Base-by-base conservation (phyloP, 2,888 invertebrate genomes). In the Stenurella melanura region DNA sequence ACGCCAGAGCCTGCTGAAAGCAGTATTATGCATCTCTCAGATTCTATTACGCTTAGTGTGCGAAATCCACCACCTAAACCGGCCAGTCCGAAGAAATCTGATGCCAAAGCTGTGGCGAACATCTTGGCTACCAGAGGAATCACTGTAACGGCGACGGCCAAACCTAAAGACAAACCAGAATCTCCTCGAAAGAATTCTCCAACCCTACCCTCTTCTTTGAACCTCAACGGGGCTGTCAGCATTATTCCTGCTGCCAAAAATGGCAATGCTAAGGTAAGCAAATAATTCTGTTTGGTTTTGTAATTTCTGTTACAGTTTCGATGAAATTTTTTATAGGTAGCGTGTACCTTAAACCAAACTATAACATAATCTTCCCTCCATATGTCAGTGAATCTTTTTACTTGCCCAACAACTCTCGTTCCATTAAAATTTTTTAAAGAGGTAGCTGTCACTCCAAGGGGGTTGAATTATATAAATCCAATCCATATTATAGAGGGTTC, bases 51-150 rank as follows among this genome's bases (percentile, higher is more conserved):
- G 1, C 90, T 95, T 81, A 94, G 94, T 50, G 90, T 91, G 15
- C 89, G 92, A 60, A 92, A 92, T 82, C 89, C 89, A n/a, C 86
- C 86, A 18, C 87, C 87, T 2, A 80, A 83, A 73, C 85, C 86
- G 0, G 89, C 90, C 69, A 86, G 85, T 71, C 86, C 90, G 1
- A 93, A 93, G 67, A 93, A 93, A 84, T 93, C 93, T 56, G 94
- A 95, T 86, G 94, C 95, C 0, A 94, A 93, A 84, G 94, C 94
- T 0, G 95, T 96, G 85, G 95, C 95, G 0, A 94, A 93, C 86
- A 94, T 95, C 75, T 88, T 96, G 76, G 95, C 95, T 3, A 94
- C 94, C 7, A 90, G 95, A 78, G 95, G 95, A 1, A 95, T 96
- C 73, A 95, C 95, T 50, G 93, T 96, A 0, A 95, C 95, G 63